phyloP scores from a whole-genome alignment of 2,888 invertebrate species.

The Protonemura montana region DNA sequence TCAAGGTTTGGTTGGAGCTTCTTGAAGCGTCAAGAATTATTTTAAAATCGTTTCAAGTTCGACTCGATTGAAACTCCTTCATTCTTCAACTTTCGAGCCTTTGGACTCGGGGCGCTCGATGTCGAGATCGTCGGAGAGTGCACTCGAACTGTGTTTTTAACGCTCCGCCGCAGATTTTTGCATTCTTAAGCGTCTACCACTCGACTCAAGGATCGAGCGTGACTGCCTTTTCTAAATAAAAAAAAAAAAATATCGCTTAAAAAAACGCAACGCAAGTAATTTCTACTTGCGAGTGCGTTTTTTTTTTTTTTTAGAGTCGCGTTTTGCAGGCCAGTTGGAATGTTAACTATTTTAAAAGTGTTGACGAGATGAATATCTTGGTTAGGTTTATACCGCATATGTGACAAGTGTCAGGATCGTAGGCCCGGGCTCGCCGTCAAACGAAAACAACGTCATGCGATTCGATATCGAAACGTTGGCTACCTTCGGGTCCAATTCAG shows the following conservation, averaged over 20 bases:
- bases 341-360: conserved; percentile 36
- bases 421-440: too few species aligned
- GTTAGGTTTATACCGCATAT: too few species aligned
- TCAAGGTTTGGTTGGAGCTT: too few species aligned
- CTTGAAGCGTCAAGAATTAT: too few species aligned
- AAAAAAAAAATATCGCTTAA: neutral
- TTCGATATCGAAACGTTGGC: too few species aligned
- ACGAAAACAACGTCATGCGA: too few species aligned
- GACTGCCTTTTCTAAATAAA: conserved; percentile 44
- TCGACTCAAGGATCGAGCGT: neutral
- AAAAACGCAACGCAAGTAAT: neutral
- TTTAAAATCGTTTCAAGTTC: too few species aligned
- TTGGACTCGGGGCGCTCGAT: too few species aligned
- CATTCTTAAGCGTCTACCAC: neutral
- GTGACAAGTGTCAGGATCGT: too few species aligned
- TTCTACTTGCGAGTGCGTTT: neutral
- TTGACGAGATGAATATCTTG: conserved; percentile 33
- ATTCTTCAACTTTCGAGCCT: too few species aligned
- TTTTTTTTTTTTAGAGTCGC: neutral
- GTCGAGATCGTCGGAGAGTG: conserved; percentile 16
- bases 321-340: conserved; percentile 41
- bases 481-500: too few species aligned
- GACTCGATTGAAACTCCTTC: too few species aligned
- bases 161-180: conserved; percentile 16
- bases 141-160: neutral